A percentile compares a stretch with the other conserved stretches of the same genome.
These are phyloP conservation scores for Phyllotis vaccarum DNA, from an alignment of 2,797 vertebrate species.

Conservation along the genomic window DNA sequence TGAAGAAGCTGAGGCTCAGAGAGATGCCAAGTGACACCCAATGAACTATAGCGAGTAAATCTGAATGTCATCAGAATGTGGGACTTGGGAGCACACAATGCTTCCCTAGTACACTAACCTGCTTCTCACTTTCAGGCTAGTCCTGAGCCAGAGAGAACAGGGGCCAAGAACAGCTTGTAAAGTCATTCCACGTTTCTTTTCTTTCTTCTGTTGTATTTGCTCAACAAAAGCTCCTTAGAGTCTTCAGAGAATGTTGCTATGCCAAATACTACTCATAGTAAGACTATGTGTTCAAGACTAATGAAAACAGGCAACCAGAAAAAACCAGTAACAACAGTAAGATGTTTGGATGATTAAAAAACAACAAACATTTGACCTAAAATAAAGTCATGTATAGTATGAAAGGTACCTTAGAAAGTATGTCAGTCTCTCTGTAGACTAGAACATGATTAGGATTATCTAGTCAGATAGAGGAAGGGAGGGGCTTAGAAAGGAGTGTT, in stretches of 20 bases:
- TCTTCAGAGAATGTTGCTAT: neutral
- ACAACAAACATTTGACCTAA: neutral
- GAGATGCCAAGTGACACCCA: neutral
- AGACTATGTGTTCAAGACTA: neutral
- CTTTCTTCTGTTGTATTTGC: neutral
- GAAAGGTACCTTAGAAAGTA: neutral
- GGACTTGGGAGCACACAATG: neutral
- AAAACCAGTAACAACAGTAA: neutral
- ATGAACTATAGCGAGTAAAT: neutral
- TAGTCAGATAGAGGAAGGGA: neutral
- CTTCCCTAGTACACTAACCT: neutral
- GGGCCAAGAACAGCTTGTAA: neutral
- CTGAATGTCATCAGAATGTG: neutral
- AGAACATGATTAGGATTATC: neutral
- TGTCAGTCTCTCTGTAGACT: neutral
- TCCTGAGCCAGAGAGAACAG: neutral
- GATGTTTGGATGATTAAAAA: neutral
- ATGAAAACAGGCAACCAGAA: neutral
- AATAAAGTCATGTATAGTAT: slow-evolving; percentile 7
- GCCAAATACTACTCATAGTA: neutral
- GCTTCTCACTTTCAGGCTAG: neutral
- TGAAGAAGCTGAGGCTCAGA: neutral
- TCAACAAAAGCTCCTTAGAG: neutral
- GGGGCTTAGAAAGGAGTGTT: neutral
- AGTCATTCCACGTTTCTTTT: neutral